phyloP scores from a whole-genome alignment of 2,113 vertebrate genomes.

The Mormoops blainvillei region DNA sequence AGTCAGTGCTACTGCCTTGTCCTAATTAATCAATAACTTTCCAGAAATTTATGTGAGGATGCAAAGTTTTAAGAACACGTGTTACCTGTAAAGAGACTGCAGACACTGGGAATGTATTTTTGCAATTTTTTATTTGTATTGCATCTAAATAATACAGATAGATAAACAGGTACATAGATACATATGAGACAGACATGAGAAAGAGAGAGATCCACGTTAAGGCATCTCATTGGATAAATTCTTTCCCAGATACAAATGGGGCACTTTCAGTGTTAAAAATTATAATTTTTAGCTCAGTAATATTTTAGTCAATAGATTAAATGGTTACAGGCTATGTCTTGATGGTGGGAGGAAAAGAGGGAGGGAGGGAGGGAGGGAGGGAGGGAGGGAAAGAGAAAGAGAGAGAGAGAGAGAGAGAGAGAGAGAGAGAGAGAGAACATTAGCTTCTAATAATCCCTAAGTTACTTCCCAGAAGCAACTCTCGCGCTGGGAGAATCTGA shows the following conservation, averaged over 20 bases:
- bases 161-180: neutral
- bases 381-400: no score
- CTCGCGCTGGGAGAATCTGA: neutral
- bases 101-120: constrained; percentile 60
- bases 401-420: no score
- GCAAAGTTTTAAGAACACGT: constrained; percentile 27
- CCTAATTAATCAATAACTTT: constrained; percentile 55
- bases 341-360: neutral
- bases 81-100: constrained; percentile 29
- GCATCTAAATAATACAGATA: neutral
- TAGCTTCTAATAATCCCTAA: neutral
- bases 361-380: no score
- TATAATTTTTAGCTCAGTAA: neutral
- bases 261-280: neutral
- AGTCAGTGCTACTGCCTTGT: constrained; percentile 15
- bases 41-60: constrained; percentile 47
- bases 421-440: neutral
- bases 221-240: neutral
- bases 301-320: neutral
- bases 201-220: neutral
- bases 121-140: constrained; percentile 68
- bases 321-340: neutral
- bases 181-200: neutral
- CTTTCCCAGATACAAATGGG: neutral
- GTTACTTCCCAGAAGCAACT: neutral